Evolutionary conservation across 2,113 vertebrate genomes (phyloP).

Genomic region (chimpanzee (Pan troglodytes)): NHGRI_mPanTro3-v2.1_pri NC_086015.1:75721501-75722000

Average conservation of each 20-base stretch:
- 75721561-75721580: neutral
- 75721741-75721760: neutral
- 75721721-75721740: neutral
- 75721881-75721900: neutral
- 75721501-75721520: conserved; percentile 28
- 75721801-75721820: neutral
- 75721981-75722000: conserved; percentile 58
- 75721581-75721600: neutral
- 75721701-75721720: neutral
- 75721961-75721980: conserved; percentile 76
- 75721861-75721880: neutral
- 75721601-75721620: neutral
- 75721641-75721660: neutral
- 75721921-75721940: conserved; percentile 48
- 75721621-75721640: neutral
- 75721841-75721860: neutral
- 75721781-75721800: neutral
- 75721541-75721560: neutral
- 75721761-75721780: neutral
- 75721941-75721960: conserved; percentile 54
- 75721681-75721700: conserved; percentile 22
- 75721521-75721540: neutral
- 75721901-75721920: neutral
- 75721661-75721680: neutral
- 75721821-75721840: neutral